These are phyloP conservation scores for Ceratosolen fusciceps DNA, from an alignment of 1,140 invertebrate genomes.

Conservation along the genomic window DNA sequence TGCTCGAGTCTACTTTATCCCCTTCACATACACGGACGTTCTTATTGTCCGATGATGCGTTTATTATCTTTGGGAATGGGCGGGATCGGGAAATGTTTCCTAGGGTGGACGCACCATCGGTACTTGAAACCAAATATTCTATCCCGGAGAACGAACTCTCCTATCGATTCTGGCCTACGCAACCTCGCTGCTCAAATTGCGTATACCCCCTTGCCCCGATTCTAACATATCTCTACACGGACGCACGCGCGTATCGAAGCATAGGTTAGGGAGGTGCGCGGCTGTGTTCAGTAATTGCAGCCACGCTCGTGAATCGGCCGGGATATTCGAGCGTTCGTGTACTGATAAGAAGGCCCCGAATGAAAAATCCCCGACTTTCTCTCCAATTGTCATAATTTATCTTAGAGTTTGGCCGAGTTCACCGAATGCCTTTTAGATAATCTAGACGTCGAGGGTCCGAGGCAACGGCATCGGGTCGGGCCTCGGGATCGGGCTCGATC, in stretches of 20 bases:
- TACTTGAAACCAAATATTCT: conserved; percentile 12
- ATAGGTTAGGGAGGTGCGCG: too few relatives aligned
- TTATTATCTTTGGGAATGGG: conserved; percentile 5
- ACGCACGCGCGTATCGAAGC: too few relatives aligned
- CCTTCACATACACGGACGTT: not conserved
- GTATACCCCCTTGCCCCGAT: not conserved
- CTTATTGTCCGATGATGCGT: conserved; percentile 12
- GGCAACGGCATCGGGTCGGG: not conserved
- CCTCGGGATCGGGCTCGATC: not conserved
- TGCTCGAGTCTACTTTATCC: not conserved
- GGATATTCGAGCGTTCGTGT: not conserved
- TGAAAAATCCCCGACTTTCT: not conserved
- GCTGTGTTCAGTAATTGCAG: too few relatives aligned
- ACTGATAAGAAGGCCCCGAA: not conserved
- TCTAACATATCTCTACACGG: too few relatives aligned
- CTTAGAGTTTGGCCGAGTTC: not conserved
- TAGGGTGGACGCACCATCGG: not conserved
- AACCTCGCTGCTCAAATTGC: not conserved
- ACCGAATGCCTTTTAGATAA: not conserved
- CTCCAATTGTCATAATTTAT: not conserved
- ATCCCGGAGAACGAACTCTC: not conserved
- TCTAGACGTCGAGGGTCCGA: not conserved
- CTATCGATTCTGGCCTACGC: not conserved
- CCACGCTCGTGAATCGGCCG: not conserved
- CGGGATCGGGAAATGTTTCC: not conserved